Base-by-base conservation (phyloP, 2,797 vertebrate species). In the Sebastes flavidus region DNA sequence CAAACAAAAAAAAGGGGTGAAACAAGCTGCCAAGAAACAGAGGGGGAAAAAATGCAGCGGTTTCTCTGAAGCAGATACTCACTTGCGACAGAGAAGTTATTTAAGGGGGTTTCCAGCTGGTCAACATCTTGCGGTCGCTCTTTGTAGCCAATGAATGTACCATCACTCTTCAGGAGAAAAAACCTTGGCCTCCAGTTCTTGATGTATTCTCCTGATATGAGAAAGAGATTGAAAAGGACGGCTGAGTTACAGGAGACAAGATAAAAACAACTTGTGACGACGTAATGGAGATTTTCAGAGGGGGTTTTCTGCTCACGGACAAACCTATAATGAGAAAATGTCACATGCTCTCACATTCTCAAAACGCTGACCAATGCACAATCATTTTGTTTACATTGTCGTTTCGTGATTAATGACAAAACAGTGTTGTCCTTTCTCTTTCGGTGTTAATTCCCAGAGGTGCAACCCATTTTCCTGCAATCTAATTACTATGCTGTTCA, bases 41-140 rank as follows among this genome's bases (percentile, higher is more conserved):
- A 72, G 38, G 56, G 16, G 61, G 65, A 27, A 75, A 80, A 88
- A 83, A 88, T 81, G 70, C 60, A 78, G 79, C 60, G 73, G 78
- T 90, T 90, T 90, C 73, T 80, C 59, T 86, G 78, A 83, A 86
- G 83, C 60, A 87, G 75, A 91, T 91, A 97, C 98, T 97, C 92
- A 99, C 98, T 97, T 83, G 97, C 98, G 93, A 99, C 98, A 0
- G 98, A 99, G 95, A 99, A 99, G 96, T 99, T 99, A 95, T 99
- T 99, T 90, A 99, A 95, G 63, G 98, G 98, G 1, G 97, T 97
- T 94, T 99, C 98, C 65, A 99, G 95, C 89, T 99, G 98, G 92
- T 99, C 98, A 55, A 97, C 95, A 63, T 99, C 97, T 95, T 99
- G 98, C 0, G 98, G 98, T 52, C 97, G 95, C 38, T 99, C 98